Evolutionary conservation across 1,140 invertebrate genomes (phyloP).

Genomic region (Sycophila sp.): DNA sequence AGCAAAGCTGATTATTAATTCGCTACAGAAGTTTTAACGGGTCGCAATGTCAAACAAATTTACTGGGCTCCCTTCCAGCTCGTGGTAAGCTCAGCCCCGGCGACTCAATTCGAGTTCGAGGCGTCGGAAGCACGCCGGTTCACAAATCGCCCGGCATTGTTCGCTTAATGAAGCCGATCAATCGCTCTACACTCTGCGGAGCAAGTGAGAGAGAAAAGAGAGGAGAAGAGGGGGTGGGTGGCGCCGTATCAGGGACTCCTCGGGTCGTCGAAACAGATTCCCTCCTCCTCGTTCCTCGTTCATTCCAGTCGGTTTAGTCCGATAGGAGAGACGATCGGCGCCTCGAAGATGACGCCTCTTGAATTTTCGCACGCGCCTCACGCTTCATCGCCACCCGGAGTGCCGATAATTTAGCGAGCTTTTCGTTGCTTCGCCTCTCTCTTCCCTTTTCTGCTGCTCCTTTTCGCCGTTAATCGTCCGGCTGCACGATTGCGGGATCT

Average conservation of each 20-base stretch:
- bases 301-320: neutral
- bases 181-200: neutral
- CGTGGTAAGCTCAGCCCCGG: too few relatives aligned
- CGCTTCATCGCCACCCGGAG: neutral
- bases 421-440: too few relatives aligned
- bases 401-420: too few relatives aligned
- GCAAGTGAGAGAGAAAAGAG: too few relatives aligned
- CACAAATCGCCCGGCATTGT: slow-evolving; percentile 61
- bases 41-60: neutral
- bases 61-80: too few relatives aligned
- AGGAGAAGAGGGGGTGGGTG: too few relatives aligned
- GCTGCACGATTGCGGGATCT: too few relatives aligned
- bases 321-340: neutral
- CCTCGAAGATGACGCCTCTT: neutral
- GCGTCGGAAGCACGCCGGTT: slow-evolving; percentile 46
- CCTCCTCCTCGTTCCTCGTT: too few relatives aligned
- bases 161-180: slow-evolving; percentile 59
- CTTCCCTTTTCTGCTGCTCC: too few relatives aligned
- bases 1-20: neutral
- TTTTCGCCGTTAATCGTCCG: neutral
- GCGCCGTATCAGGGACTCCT: too few relatives aligned
- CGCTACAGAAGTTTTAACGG: neutral
- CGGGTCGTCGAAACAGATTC: too few relatives aligned
- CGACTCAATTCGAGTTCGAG: slow-evolving; percentile 7
- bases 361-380: neutral